Percentiles rank a stretch among this genome's conserved stretches.
phyloP scores from a whole-genome alignment of 2,888 invertebrate species.

The Leptopilina myrica region DNA sequence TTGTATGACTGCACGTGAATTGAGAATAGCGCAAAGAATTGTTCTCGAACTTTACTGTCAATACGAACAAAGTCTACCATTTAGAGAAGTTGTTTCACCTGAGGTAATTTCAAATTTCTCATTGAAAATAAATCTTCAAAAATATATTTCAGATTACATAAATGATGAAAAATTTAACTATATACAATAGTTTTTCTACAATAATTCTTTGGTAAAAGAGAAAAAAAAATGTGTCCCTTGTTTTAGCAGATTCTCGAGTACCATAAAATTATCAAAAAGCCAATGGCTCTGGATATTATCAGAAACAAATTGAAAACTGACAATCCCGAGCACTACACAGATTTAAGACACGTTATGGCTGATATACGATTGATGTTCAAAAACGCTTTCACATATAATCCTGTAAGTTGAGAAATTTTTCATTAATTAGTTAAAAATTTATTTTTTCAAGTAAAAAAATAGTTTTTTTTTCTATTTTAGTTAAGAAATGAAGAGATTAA shows the following conservation, averaged over 20 bases:
- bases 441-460: slow-evolving; percentile 41
- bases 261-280: slow-evolving; percentile 84
- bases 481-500: slow-evolving; percentile 5
- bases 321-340: slow-evolving; percentile 85
- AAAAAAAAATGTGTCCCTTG: slow-evolving; percentile 47
- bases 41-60: slow-evolving; percentile 95
- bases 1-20: slow-evolving; percentile 80
- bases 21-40: slow-evolving; percentile 88
- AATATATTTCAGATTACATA: too few species aligned
- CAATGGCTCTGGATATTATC: slow-evolving; percentile 92
- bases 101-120: slow-evolving; percentile 79
- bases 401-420: slow-evolving; percentile 79
- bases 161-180: too few species aligned
- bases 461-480: neutral
- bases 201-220: neutral
- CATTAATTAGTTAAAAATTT: slow-evolving; percentile 14
- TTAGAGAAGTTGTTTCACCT: slow-evolving; percentile 89
- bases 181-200: neutral
- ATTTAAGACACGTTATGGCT: slow-evolving; percentile 85
- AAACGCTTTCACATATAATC: slow-evolving; percentile 91
- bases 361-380: slow-evolving; percentile 92
- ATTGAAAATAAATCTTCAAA: slow-evolving; percentile 15
- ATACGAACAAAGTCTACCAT: slow-evolving; percentile 91
- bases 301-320: slow-evolving; percentile 88
- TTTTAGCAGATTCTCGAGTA: slow-evolving; percentile 81